Conservation (phyloP, 2,797 vertebrate species). For the Pitangus sulphuratus region DNA sequence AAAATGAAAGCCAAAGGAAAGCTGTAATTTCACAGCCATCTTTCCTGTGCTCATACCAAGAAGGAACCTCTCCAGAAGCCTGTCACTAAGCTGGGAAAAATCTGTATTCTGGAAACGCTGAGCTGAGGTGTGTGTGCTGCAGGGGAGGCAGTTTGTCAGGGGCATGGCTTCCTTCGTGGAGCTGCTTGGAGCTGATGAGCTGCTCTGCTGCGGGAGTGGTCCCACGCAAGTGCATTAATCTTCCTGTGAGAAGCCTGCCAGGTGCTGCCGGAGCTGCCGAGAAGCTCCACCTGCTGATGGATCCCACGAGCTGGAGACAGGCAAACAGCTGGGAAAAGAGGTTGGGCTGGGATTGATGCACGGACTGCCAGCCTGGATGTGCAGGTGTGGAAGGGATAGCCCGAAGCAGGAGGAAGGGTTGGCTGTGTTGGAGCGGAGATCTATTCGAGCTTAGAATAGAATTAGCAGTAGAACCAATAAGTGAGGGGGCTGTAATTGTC, state of each 20-base stretch:
- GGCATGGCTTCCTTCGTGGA: neutral
- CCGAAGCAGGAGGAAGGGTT: neutral
- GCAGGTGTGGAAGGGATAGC: neutral
- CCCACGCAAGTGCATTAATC: neutral
- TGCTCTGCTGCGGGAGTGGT: neutral
- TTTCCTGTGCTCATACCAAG: fast-evolving
- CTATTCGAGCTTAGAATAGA: neutral
- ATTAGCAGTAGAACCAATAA: neutral
- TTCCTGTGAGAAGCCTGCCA: neutral
- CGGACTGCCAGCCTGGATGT: neutral
- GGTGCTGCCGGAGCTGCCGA: neutral
- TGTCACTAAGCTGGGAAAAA: neutral
- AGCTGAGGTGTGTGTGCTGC: neutral
- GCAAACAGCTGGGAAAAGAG: fast-evolving
- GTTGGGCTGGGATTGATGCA: fast-evolving
- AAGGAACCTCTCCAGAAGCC: neutral
- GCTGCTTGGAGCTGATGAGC: neutral
- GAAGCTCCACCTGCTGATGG: conserved; percentile 16
- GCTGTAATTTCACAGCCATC: fast-evolving
- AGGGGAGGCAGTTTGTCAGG: neutral
- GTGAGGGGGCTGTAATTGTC: neutral
- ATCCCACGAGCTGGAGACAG: neutral
- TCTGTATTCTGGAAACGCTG: neutral
- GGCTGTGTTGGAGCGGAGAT: neutral
- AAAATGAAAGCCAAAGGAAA: neutral